Conservation (phyloP, 2,888 invertebrate species). For the Poecilobothrus nobilitatus region DNA sequence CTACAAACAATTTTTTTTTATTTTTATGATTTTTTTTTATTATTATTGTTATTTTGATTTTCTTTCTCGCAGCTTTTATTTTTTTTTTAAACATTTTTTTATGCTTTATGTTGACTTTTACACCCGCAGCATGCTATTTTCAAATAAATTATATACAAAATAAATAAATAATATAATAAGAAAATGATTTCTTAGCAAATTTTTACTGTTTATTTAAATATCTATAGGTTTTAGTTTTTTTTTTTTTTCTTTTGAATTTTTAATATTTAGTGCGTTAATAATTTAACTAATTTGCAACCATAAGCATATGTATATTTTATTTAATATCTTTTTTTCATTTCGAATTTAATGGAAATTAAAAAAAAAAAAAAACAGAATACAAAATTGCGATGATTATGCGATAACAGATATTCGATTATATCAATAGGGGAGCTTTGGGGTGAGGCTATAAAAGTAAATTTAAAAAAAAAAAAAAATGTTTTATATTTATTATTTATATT, state of each 20-base stretch:
- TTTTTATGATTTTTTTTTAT: no score
- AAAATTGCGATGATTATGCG: not conserved
- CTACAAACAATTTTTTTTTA: no score
- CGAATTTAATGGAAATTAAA: not conserved
- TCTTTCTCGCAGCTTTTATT: no score
- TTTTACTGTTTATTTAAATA: conserved; percentile 1
- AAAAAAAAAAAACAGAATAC: not conserved
- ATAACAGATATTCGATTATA: not conserved
- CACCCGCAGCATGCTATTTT: conserved; percentile 5
- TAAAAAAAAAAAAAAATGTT: no score
- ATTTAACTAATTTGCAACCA: conserved; percentile 1
- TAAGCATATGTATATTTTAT: not conserved
- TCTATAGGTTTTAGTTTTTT: not conserved
- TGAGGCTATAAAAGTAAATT: no score
- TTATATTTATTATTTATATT: no score
- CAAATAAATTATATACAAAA: not conserved
- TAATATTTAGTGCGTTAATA: not conserved
- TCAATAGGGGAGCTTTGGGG: no score
- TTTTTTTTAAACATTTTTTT: no score
- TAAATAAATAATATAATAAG: not conserved
- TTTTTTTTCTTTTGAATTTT: not conserved
- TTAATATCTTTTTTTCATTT: not conserved
- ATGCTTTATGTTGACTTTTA: conserved; percentile 7
- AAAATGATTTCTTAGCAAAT: not conserved
- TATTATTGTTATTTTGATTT: no score